Evolutionary conservation across 1,140 invertebrate species (phyloP).

Genomic region (Nixonia krombeini): DNA sequence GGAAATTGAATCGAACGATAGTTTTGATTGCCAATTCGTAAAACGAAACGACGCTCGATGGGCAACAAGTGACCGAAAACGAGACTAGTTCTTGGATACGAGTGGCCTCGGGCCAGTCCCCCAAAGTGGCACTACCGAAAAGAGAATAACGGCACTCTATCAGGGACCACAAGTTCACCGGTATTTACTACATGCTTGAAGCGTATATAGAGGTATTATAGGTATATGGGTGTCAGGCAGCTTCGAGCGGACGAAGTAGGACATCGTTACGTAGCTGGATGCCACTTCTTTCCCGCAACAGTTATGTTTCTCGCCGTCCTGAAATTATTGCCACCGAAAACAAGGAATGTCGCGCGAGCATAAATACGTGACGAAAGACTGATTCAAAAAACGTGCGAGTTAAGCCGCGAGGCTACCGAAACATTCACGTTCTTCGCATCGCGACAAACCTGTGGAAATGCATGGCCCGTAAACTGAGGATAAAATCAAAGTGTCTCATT

Average conservation of each 20-base stretch:
- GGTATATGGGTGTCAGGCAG: too few species aligned
- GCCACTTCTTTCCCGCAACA: constrained; percentile 37
- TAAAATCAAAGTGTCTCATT: not conserved
- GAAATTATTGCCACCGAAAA: constrained; percentile 5
- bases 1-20: too few species aligned
- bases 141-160: constrained; percentile 46
- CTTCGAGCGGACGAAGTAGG: constrained; percentile 41
- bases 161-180: constrained; percentile 35
- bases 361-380: constrained; percentile 31
- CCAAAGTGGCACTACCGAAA: constrained; percentile 36
- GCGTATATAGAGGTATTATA: constrained; percentile 30
- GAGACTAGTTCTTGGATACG: constrained; percentile 21
- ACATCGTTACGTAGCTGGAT: constrained; percentile 36
- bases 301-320: constrained; percentile 27
- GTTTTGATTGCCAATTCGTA: too few species aligned
- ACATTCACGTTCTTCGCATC: too few species aligned
- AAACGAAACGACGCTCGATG: too few species aligned
- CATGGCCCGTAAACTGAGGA: not conserved
- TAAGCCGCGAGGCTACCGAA: too few species aligned
- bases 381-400: too few species aligned
- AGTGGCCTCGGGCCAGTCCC: constrained; percentile 15
- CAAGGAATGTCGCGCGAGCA: constrained; percentile 32
- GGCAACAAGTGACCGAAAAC: constrained; percentile 23
- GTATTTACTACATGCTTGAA: constrained; percentile 44
- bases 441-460: not conserved